Evolutionary conservation across 2,797 vertebrate species (phyloP), one percentile per base, ranked within the genome.

Genomic region (Galagoides demidoff): DNA sequence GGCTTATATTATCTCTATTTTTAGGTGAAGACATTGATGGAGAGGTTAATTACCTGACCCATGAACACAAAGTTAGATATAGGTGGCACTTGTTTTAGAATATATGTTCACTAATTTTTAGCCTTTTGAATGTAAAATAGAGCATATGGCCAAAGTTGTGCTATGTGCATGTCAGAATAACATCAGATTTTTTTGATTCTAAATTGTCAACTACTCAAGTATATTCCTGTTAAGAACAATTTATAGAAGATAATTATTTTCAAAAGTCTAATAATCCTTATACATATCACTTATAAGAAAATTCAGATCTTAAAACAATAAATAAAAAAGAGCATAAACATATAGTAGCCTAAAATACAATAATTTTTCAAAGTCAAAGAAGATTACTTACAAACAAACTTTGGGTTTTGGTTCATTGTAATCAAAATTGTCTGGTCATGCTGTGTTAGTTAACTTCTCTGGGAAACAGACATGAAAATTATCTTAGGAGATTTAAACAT

Each of bases 31-130:
- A 79, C 25, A 43, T 13, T 92, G 55, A 85, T 17, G 52, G 59
- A 88, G 31, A 89, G 55, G 23, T 92, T 95, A 88, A 70, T 95
- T 94, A 90, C 20, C 64, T 73, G 63, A n/a, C 3, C 7, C 9
- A 25, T 31, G 34, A 88, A 55, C 39, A 66, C 25, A 79, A 19
- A 84, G 27, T 83, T 83, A 78, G 37, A 84, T 52, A 83, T 13
- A 19, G 37, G 13, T 12, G 52, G 22, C 68, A 57, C 20, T 61
- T 78, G 39, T 86, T 92, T 85, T 86, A 20, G 52, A 92, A n/a
- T 5, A 19, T 43, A 31, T 73, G 14, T 88, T 84, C 66, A 37
- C 57, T 93, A 87, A 34, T 29, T 87, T 79, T 39, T 8, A 90
- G 63, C 4, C n/a, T 70, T 89, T 88, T 76, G 70, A 37, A 77